Conservation (phyloP, 2,888 invertebrate species). For the Drosophila emarginata region DNA sequence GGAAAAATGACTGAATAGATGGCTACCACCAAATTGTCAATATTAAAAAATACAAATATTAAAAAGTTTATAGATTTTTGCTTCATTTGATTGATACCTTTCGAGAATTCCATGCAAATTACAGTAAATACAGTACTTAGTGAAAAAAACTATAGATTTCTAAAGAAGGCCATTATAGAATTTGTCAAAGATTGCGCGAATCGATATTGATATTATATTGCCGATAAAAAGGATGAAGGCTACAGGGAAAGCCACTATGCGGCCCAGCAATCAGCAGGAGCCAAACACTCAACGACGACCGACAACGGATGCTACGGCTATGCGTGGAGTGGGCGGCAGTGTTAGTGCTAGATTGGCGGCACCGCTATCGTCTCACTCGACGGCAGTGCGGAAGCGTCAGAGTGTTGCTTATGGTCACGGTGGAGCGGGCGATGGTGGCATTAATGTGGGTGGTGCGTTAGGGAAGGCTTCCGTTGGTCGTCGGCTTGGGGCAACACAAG, state of each 20-base stretch:
- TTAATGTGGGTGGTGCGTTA: conserved; percentile 22
- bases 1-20: background rate
- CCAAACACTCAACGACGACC: background rate
- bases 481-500: conserved; percentile 10
- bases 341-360: conserved; percentile 32
- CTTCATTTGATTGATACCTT: background rate
- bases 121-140: background rate
- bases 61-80: background rate
- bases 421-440: conserved; percentile 65
- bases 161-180: background rate
- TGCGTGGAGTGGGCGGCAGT: conserved; percentile 21
- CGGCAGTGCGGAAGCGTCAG: conserved; percentile 35
- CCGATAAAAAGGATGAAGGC: conserved; percentile 43
- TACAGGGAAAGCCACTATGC: conserved; percentile 8
- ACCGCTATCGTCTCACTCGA: conserved; percentile 50
- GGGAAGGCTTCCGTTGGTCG: conserved; percentile 31
- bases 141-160: background rate
- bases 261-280: no score
- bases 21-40: background rate
- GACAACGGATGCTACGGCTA: conserved; percentile 7
- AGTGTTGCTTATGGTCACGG: conserved; percentile 37
- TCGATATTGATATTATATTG: conserved; percentile 47
- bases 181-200: conserved; percentile 41
- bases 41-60: background rate
- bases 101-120: conserved; percentile 2